Conservation (phyloP, 2,888 invertebrate species). For the Andrena chrysosceles region DNA sequence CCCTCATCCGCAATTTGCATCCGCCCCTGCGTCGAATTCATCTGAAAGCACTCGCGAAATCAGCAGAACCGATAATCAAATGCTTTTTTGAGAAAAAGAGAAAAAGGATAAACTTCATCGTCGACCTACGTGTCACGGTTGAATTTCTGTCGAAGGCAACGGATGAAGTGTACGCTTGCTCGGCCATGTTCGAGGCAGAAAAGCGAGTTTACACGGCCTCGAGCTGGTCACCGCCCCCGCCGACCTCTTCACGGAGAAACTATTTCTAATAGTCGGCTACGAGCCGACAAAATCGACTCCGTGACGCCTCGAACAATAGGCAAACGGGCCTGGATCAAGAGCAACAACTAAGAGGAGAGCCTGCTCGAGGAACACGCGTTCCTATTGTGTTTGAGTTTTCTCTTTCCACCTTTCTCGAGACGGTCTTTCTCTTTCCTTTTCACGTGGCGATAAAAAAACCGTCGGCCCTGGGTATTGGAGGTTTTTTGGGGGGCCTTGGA, state of each 20-base stretch:
- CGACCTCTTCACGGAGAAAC: constrained; percentile 74
- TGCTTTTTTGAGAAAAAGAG: background rate
- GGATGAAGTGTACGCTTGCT: constrained; percentile 26
- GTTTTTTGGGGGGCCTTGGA: background rate
- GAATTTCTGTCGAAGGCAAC: constrained; percentile 38
- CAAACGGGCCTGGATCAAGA: constrained; percentile 36
- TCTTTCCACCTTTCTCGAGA: constrained; percentile 24
- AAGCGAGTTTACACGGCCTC: constrained; percentile 72
- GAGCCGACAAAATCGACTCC: constrained; percentile 62
- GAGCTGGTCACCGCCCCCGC: constrained; percentile 77
- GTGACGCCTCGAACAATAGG: constrained; percentile 61
- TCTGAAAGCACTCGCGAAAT: background rate
- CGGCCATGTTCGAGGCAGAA: constrained; percentile 33
- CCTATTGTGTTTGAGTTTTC: constrained; percentile 31
- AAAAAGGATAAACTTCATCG: background rate
- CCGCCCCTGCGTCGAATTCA: too few relatives aligned
- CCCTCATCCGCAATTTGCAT: background rate
- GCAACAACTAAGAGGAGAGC: constrained; percentile 3
- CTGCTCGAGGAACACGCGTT: constrained; percentile 18
- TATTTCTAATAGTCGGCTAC: constrained; percentile 77
- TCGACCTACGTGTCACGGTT: constrained; percentile 16
- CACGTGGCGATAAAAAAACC: constrained; percentile 27
- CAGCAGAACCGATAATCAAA: too few relatives aligned
- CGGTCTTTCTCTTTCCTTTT: background rate
- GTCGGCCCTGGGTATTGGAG: background rate